These are phyloP conservation scores for Brachyalestes nurse DNA, from an alignment of 2,797 vertebrate genomes.

Conservation along the genomic window DNA sequence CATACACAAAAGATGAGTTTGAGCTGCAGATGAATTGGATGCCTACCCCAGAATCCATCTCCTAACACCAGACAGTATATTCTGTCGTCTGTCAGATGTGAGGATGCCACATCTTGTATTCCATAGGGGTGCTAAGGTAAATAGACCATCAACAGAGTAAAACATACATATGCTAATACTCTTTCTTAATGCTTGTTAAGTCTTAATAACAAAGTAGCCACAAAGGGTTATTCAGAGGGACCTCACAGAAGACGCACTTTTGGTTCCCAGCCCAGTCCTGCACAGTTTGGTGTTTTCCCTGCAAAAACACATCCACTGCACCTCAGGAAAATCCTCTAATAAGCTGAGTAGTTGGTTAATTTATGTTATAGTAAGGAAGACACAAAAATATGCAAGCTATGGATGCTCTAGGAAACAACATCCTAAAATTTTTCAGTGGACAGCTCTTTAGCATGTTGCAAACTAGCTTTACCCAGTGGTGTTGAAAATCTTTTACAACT, in stretches of 20 bases:
- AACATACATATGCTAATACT: conserved; percentile 15
- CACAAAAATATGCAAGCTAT: not conserved
- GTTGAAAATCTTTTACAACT: no score
- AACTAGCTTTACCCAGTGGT: no score
- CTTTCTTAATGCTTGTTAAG: not conserved
- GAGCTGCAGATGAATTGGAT: conserved; percentile 75
- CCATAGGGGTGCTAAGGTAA: conserved; percentile 47
- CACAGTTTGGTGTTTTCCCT: not conserved
- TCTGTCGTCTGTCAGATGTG: conserved; percentile 64
- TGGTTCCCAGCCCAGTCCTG: not conserved
- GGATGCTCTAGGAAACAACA: no score
- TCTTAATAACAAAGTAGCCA: not conserved
- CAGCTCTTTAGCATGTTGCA: no score
- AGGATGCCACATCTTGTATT: conserved; percentile 46
- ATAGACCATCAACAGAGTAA: conserved; percentile 16
- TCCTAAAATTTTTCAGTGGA: no score
- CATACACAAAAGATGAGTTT: conserved; percentile 50
- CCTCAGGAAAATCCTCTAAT: no score
- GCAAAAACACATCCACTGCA: not conserved
- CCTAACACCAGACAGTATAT: conserved; percentile 72
- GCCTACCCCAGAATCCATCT: conserved; percentile 69
- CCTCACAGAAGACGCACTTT: not conserved
- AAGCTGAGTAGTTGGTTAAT: not conserved
- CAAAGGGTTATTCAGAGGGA: not conserved
- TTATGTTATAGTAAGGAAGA: not conserved